Percentiles rank a stretch among this genome's conserved stretches.
These are phyloP conservation scores for Neodon shergylaensis DNA, from an alignment of 2,113 vertebrate genomes.

Conservation along the genomic window DNA sequence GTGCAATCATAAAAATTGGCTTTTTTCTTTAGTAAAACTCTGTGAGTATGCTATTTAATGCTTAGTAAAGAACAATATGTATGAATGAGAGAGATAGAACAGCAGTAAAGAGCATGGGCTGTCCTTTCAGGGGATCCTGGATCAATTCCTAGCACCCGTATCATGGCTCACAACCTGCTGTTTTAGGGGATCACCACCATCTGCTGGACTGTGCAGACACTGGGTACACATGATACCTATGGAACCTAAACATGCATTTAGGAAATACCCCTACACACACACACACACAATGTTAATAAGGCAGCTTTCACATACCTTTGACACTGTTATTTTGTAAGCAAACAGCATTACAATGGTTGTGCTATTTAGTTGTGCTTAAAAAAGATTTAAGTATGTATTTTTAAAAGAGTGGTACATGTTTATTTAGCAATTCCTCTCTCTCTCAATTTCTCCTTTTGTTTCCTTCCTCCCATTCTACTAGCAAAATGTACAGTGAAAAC, in stretches of 20 bases:
- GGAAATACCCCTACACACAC: background rate
- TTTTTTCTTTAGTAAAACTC: constrained; percentile 13
- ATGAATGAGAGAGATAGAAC: background rate
- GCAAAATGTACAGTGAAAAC: background rate
- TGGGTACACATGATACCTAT: background rate
- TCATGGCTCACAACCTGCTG: background rate
- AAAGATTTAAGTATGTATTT: background rate
- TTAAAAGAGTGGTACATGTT: background rate
- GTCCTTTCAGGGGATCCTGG: background rate
- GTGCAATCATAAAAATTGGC: background rate
- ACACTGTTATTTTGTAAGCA: constrained; percentile 15
- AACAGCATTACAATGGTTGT: constrained; percentile 31
- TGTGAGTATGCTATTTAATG: background rate
- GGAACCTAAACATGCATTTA: background rate
- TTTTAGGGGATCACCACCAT: background rate
- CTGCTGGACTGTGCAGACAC: too few relatives aligned
- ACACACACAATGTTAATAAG: background rate
- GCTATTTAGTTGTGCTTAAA: background rate
- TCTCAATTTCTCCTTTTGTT: background rate
- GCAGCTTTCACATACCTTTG: background rate
- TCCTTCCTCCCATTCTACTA: background rate
- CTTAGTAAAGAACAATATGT: constrained; percentile 18
- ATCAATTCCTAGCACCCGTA: background rate
- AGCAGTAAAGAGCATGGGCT: background rate
- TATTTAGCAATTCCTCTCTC: background rate